Percentiles rank a stretch among this genome's conserved stretches.
Conservation (phyloP, 2,888 invertebrate genomes). For the Philhelius pedissequus region DNA sequence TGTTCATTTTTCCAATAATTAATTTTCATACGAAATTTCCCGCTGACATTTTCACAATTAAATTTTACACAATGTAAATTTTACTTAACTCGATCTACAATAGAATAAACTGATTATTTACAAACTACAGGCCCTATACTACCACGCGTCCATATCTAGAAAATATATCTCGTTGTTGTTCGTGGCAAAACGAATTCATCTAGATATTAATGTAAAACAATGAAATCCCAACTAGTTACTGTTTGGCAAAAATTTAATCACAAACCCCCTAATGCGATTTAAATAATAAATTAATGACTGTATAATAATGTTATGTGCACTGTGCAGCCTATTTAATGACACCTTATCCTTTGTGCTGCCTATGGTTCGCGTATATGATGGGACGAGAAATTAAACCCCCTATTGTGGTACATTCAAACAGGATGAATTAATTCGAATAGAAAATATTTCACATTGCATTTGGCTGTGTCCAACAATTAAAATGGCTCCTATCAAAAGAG, state of each 20-base stretch:
- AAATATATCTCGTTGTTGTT: too few relatives aligned
- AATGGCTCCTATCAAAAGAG: not conserved
- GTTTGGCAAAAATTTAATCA: not conserved
- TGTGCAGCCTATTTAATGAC: conserved; percentile 23
- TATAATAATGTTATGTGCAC: too few relatives aligned
- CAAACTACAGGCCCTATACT: too few relatives aligned
- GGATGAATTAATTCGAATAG: conserved; percentile 51
- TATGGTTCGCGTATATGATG: not conserved
- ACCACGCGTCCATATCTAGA: too few relatives aligned
- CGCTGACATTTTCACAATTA: too few relatives aligned
- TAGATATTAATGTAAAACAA: not conserved
- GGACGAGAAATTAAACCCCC: conserved; percentile 28
- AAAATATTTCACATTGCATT: conserved; percentile 41
- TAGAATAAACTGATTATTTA: too few relatives aligned
- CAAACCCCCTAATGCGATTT: conserved; percentile 9
- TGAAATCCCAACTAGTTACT: not conserved
- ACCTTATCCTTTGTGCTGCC: conserved; percentile 23
- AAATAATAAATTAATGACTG: conserved; percentile 42
- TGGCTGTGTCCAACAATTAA: conserved; percentile 28
- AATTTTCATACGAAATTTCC: too few relatives aligned
- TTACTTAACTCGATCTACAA: too few relatives aligned
- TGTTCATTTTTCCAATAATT: too few relatives aligned
- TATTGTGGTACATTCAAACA: not conserved
- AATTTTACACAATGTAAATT: too few relatives aligned
- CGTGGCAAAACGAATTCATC: not conserved